Base-by-base conservation (phyloP, 1,140 invertebrate genomes). In the Diorhabda elongata region DNA sequence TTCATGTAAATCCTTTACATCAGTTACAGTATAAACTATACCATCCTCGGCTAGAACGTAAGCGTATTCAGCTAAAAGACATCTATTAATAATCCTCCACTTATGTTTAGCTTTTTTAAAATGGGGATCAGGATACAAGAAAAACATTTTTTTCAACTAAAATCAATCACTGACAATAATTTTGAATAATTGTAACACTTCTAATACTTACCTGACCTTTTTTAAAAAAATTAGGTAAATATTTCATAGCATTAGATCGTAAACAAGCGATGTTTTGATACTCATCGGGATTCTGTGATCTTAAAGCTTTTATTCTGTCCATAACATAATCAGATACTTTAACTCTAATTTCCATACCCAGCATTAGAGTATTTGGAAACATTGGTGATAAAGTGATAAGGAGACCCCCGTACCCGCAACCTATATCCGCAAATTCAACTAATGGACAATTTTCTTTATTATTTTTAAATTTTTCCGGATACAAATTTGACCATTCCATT, bases 21-120 rank as follows among this genome's bases (percentile, higher is more conserved):
- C 98, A 11, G 98, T 99, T 66, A 98, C 91, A 58, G 97, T 98
- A 79, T 99, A 99, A 6, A 98, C 89, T 69, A 94, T 84, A 43
- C 91, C 98, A 71, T 90, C 90, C 80, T 91, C 89, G 57, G 86
- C 85, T 47, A 99, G 82, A 56, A 98, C 89, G 84, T 97, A 99
- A 0, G 97, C 97, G 87, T 99, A 99, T 84, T 99, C 97, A 11
- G 96, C 92, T 52, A 99, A 82, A 11, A 99, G 82, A 71, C 91
- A 92, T 73, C 92, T 88, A 79, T 96, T 98, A 72, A 99, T 97
- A 61, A 99, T 99, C 70, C 98, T 87, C 98, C 98, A 99, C 84
- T 99, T 99, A 79, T 99, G 96, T 84, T 99, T 99, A 0, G 95
- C 90, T 77, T 94, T 98, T 82, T 99, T 99, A 81, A 99, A 99